Evolutionary conservation across 2,113 vertebrate genomes (phyloP).

Genomic region (Delphinus delphis): DNA sequence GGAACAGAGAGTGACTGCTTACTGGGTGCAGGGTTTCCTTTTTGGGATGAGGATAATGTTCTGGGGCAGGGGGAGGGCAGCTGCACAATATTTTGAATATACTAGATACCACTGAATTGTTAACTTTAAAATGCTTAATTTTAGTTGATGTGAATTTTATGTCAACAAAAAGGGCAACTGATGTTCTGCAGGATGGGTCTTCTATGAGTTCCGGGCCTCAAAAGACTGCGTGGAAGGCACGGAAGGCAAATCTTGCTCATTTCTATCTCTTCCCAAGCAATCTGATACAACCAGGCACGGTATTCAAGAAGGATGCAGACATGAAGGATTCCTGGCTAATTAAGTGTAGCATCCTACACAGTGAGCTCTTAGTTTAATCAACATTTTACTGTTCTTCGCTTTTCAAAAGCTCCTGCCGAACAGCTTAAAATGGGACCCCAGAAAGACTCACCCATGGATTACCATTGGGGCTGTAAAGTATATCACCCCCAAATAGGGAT

Average conservation of each 20-base stretch:
- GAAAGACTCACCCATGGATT: background rate
- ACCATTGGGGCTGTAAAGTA: rapidly evolving
- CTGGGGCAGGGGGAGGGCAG: no score
- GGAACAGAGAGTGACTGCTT: no score
- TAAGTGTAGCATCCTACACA: background rate
- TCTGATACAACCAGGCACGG: background rate
- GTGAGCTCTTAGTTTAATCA: background rate
- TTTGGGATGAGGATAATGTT: no score
- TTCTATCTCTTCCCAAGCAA: background rate
- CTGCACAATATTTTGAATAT: no score
- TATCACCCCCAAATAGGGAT: background rate
- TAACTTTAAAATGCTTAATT: background rate
- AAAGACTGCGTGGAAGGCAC: background rate
- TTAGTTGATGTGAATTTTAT: background rate
- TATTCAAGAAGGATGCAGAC: background rate
- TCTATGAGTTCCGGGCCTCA: background rate
- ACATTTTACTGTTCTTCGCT: background rate
- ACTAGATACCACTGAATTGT: background rate
- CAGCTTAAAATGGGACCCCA: background rate
- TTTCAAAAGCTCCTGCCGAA: background rate
- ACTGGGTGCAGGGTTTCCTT: no score
- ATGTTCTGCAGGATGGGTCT: background rate
- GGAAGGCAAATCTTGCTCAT: background rate
- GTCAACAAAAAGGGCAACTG: background rate
- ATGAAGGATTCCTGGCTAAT: background rate